phyloP scores from a whole-genome alignment of 2,888 invertebrate species.

The Pachycephus smyrnensis region DNA sequence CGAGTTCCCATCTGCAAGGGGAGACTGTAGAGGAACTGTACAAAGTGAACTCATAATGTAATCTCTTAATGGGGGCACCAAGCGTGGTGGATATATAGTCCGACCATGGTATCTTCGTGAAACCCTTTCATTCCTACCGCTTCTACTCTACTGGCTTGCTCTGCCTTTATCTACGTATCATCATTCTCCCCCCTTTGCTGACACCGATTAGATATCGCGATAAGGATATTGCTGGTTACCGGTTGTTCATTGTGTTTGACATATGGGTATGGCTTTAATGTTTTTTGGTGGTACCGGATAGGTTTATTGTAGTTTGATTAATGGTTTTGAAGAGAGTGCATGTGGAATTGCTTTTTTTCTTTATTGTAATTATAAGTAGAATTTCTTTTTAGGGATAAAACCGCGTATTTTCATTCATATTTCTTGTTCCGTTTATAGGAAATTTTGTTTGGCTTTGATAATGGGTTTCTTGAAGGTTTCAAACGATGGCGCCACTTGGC shows the following conservation, averaged over 20 bases:
- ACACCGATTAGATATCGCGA: not conserved
- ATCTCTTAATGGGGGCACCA: constrained; percentile 58
- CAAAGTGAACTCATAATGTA: constrained; percentile 58
- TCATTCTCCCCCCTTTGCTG: not conserved
- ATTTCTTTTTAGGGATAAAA: not conserved
- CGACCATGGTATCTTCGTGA: constrained; percentile 18
- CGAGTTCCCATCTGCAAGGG: constrained; percentile 33
- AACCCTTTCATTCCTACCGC: not conserved
- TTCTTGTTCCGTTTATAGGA: not conserved
- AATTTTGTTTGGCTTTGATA: not conserved
- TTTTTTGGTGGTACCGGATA: not conserved
- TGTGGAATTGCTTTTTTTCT: not conserved
- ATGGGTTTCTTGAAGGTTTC: not conserved
- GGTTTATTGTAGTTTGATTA: not conserved
- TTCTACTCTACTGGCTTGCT: not conserved
- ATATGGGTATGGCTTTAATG: not conserved
- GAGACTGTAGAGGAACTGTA: constrained; percentile 31
- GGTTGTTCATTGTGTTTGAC: not conserved
- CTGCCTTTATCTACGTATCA: not conserved
- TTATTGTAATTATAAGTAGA: not conserved
- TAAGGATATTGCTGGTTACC: not conserved
- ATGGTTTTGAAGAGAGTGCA: not conserved
- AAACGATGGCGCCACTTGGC: not conserved
- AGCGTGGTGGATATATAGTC: constrained; percentile 34
- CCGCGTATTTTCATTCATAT: not conserved